Percentiles rank a stretch among this genome's conserved stretches.
phyloP scores from a whole-genome alignment of 2,797 vertebrate genomes.

The Pseudocheirus occidentalis region DNA sequence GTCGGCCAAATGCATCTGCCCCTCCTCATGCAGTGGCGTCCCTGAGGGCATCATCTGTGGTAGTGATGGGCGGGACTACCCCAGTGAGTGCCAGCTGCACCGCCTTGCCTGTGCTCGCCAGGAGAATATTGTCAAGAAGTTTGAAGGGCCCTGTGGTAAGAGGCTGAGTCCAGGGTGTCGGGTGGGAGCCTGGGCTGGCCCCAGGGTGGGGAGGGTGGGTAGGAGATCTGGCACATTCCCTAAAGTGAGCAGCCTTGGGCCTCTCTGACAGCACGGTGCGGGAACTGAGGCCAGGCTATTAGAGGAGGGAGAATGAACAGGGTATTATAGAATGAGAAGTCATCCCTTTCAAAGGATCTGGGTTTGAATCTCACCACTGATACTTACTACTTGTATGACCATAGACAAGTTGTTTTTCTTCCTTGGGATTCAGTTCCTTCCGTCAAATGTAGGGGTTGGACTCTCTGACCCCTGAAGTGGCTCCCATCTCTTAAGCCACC shows the following conservation, averaged over 20 bases:
- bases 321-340: background rate
- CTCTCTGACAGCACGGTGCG: background rate
- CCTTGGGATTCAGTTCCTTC: background rate
- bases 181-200: no score
- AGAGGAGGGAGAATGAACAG: background rate
- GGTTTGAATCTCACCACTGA: background rate
- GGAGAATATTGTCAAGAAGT: conserved; percentile 92
- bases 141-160: conserved; percentile 93
- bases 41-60: conserved; percentile 89
- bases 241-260: background rate
- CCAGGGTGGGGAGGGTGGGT: background rate
- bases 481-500: background rate
- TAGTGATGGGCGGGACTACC: conserved; percentile 94
- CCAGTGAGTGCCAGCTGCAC: conserved; percentile 92
- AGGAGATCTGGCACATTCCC: background rate
- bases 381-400: background rate
- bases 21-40: conserved; percentile 86
- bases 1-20: conserved; percentile 93
- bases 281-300: background rate
- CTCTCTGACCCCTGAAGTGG: background rate
- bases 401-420: background rate
- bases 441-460: background rate
- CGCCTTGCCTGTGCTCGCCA: conserved; percentile 91
- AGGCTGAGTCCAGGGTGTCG: background rate
- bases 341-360: background rate